Evolutionary conservation across 2,113 vertebrate genomes (phyloP), one percentile per base, ranked within the genome.

Genomic region (Dromas ardeola): DNA sequence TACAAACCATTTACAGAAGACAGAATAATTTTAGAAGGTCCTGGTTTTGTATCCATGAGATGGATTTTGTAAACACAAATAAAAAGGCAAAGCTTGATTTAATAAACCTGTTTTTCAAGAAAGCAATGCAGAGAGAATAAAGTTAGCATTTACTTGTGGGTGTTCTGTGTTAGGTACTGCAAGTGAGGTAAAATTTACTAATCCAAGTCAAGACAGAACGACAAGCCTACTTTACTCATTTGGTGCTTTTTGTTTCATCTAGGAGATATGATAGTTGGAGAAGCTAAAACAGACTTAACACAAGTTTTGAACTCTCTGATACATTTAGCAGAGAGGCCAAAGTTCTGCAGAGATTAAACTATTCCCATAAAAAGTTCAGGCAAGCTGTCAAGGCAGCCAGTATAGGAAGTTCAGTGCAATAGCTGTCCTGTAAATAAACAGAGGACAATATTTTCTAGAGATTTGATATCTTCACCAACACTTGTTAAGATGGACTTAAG

Each of bases 171-270:
- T 85, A 87, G 80, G 47, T 72, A 56, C 74, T 52, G 9, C 36
- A 77, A 95, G 67, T 34, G 71, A 95, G 18, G 34, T 82, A 76
- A 50, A 71, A 87, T 90, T 94, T 85, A 65, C 47, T 82, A 92
- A 85, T 86, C 71, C 34, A 30, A 92, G 52, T 77, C 40, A 95
- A 96, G 30, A 36, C 86, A 93, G 84, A 86, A 84, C 58, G 83
- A 90, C 23, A 55, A 86, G 27, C n/a, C 22, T 81, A 38, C 86
- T 70, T 90, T 65, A 88, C 86, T 96, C 23, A 45, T 77, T 73
- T 88, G 63, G 66, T 86, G 59, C 36, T 90, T 92, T 79, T 69
- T 92, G 67, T 77, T 96, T 86, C 55, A 58, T 83, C 34, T n/a
- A 59, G n/a, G 42, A 63, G 76, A 93, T 77, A 77, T 2, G 49